Conservation (phyloP, 2,113 vertebrate species). For the Nerophis lumbriciformis region DNA sequence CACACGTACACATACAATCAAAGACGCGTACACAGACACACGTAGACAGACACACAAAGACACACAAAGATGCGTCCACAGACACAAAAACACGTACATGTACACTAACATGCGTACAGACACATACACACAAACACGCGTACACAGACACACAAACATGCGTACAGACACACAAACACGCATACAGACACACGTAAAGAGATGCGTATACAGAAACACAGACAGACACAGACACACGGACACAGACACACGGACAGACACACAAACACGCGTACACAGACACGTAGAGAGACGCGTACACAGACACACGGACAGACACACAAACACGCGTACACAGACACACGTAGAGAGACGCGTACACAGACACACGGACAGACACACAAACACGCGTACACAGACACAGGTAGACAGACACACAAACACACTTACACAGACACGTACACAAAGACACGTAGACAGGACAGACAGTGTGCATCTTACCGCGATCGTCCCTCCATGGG, state of each 20-base stretch:
- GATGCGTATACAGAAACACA: no score
- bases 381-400: no score
- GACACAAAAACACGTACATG: not conserved
- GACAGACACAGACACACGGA: not conserved
- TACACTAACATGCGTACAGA: no score
- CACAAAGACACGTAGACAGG: not conserved
- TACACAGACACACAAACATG: no score
- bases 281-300: no score
- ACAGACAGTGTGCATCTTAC: slow-evolving; percentile 62
- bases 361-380: no score
- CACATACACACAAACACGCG: not conserved
- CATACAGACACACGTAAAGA: no score
- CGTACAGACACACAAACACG: not conserved
- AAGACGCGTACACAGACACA: no score
- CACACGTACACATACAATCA: no score
- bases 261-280: no score
- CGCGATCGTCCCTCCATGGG: slow-evolving; percentile 97
- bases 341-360: not conserved
- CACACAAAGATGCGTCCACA: no score
- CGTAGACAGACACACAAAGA: no score
- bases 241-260: not conserved
- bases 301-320: not conserved
- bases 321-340: not conserved
- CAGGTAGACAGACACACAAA: not conserved
- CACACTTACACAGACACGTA: not conserved